These are phyloP conservation scores for Drosophila antonietae DNA, from an alignment of 2,888 invertebrate genomes.

Conservation along the genomic window DNA sequence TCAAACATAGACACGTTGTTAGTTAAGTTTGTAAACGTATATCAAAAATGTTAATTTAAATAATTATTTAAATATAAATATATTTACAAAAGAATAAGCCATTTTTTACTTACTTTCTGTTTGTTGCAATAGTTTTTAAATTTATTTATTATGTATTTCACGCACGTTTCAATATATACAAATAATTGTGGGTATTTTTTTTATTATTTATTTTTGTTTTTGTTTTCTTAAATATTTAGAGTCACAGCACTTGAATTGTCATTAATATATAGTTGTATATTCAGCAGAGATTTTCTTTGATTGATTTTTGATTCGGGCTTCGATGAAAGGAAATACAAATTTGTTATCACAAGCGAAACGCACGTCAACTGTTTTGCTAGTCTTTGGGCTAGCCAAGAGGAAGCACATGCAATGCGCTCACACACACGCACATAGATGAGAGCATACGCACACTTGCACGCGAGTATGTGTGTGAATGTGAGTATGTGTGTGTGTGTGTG, in stretches of 20 bases:
- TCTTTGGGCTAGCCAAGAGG: constrained; percentile 51
- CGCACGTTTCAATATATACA: constrained; percentile 8
- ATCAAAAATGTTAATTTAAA: background rate
- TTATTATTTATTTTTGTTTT: background rate
- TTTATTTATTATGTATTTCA: constrained; percentile 12
- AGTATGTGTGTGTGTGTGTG: constrained; percentile 5
- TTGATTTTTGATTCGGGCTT: constrained; percentile 20
- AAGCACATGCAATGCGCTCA: constrained; percentile 57
- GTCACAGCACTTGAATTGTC: constrained; percentile 59
- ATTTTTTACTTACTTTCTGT: constrained; percentile 25
- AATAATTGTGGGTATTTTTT: background rate
- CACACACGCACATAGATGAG: constrained; percentile 16
- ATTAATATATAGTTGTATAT: constrained; percentile 17
- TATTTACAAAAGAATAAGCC: background rate
- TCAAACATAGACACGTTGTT: background rate
- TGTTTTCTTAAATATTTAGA: constrained; percentile 31
- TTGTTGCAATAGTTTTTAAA: background rate
- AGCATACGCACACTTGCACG: constrained; percentile 5
- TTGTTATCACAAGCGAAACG: constrained; percentile 71
- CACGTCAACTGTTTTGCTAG: constrained; percentile 60
- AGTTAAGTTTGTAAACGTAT: background rate
- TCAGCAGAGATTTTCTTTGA: constrained; percentile 34
- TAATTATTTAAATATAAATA: background rate
- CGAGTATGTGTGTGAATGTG: background rate
- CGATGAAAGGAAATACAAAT: constrained; percentile 38